phyloP scores from a whole-genome alignment of 2,797 vertebrate genomes.

The Hylomyscus alleni region DNA sequence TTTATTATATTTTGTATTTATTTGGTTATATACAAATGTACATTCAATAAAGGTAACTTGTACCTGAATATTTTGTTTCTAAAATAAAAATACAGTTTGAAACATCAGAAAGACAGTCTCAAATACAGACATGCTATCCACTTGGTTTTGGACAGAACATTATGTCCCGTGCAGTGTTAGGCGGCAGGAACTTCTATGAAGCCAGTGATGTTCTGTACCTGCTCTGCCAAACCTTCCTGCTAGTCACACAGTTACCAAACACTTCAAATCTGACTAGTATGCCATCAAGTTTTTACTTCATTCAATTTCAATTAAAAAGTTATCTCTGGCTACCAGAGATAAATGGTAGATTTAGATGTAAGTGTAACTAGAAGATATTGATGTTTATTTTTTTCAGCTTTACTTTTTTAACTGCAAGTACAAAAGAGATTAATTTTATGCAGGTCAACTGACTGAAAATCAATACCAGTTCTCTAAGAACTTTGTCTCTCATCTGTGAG shows the following conservation, averaged over 20 bases:
- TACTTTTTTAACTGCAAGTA: conserved; percentile 55
- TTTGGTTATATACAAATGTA: conserved; percentile 6
- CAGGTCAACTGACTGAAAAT: conserved; percentile 21
- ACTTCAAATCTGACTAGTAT: neutral
- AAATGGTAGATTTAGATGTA: neutral
- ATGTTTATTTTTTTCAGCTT: conserved; percentile 48
- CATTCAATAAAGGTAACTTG: conserved; percentile 46
- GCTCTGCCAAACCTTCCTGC: neutral
- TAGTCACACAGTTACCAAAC: neutral
- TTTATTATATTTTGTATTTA: conserved; percentile 49
- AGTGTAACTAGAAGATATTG: neutral
- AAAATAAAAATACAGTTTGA: conserved; percentile 38
- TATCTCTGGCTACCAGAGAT: neutral
- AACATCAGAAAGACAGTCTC: conserved; percentile 36
- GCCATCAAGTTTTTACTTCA: conserved; percentile 7
- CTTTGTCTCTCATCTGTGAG: neutral
- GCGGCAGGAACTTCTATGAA: too few species aligned
- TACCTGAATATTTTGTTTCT: conserved; percentile 28
- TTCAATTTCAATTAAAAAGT: conserved; percentile 9
- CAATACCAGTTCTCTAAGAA: neutral
- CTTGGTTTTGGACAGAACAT: neutral
- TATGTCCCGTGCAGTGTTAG: neutral
- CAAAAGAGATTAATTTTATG: conserved; percentile 54
- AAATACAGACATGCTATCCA: neutral
- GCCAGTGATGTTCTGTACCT: neutral